These are phyloP conservation scores for Tenthredo notha DNA, from an alignment of 2,888 invertebrate genomes.

Conservation along the genomic window DNA sequence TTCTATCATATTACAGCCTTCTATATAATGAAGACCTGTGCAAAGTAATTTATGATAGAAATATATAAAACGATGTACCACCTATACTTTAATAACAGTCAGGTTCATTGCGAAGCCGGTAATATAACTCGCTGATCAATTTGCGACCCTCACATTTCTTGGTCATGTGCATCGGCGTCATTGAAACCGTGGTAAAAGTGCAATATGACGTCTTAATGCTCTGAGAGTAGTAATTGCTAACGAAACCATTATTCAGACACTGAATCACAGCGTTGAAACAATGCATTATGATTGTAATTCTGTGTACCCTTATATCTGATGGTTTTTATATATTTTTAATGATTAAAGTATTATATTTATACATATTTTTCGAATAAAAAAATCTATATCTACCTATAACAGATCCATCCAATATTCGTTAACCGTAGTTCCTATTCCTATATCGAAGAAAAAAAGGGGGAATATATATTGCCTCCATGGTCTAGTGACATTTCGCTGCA, in stretches of 20 bases:
- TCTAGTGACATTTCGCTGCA: conserved; percentile 48
- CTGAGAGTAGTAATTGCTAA: background rate
- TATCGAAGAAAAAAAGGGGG: background rate
- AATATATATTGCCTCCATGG: conserved; percentile 17
- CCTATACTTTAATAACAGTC: too few relatives aligned
- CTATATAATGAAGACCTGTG: background rate
- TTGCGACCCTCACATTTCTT: conserved; percentile 25
- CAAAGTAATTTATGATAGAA: background rate
- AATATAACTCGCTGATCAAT: conserved; percentile 6
- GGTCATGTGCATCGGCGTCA: background rate
- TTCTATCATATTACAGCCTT: background rate
- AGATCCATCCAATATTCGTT: background rate
- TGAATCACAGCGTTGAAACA: conserved; percentile 4
- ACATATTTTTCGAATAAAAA: background rate
- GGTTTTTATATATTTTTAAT: background rate
- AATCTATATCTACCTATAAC: background rate
- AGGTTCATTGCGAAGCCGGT: background rate
- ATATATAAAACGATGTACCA: background rate
- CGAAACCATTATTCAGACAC: conserved; percentile 4
- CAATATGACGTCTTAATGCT: background rate
- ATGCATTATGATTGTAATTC: background rate
- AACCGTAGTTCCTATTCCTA: background rate
- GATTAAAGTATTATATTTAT: background rate
- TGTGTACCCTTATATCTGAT: background rate
- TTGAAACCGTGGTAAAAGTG: background rate